Evolutionary conservation across 2,797 vertebrate species (phyloP), one percentile per base, ranked within the genome.

Genomic region (Etheostoma nigrum): DNA sequence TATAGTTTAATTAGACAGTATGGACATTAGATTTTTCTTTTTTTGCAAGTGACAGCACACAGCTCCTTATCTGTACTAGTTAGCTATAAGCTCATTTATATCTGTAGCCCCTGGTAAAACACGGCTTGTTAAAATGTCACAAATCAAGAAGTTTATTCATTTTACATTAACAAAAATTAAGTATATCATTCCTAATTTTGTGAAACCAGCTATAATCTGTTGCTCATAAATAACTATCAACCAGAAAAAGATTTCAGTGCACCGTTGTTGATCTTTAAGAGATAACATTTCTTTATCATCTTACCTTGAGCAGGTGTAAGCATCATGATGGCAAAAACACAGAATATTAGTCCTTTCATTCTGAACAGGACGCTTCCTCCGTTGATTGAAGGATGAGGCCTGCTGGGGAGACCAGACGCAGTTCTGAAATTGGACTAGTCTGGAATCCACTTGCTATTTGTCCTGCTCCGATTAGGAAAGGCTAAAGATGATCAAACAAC

Each of bases 391-490:
- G 57, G 63, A 61, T 57, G 61, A 61, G 66, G 65, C 83, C 55
- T 67, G 74, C 27, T 42, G 67, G 79, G 53, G 33, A 57, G 66
- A 18, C 59, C 13, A 30, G 65, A 80, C 42, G 61, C 44, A 16
- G 21, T 9, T 21, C 45, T 84, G 53, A 85, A 90, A 91, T 88
- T 88, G 93, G 93, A 93, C 93, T 94, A 94, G 84, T 58, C 45
- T 44, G 77, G 55, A 74, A 76, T 57, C 63, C 78, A 89, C 72
- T 87, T 83, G 84, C 65, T 81, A 59, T 75, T 70, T 57, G 14
- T 49, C 51, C 59, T 15, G 58, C 48, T 63, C 83, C 53, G 65
- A 78, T 86, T 76, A 79, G 57, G 54, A 51, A 27, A 48, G 19
- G 33, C 53, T 73, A 60, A 45, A 25, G 70, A 62, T 36, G 21